phyloP scores from a whole-genome alignment of 2,113 vertebrate species.

The Stegostoma tigrinum region DNA sequence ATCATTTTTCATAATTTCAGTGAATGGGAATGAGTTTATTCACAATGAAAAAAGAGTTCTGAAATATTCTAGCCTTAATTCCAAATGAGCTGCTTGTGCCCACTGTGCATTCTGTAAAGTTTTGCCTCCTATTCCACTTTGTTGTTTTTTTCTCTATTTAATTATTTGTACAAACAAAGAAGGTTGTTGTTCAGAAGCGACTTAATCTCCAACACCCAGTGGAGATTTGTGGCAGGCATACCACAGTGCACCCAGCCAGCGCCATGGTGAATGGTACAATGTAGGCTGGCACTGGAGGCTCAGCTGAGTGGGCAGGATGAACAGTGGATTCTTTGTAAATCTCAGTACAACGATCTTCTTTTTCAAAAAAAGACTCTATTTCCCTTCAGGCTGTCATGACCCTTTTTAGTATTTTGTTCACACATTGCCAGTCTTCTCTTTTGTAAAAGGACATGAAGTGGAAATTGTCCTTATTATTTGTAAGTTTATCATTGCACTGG shows the following conservation, averaged over 20 bases:
- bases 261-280: conserved; percentile 65
- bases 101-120: neutral
- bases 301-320: conserved; percentile 41
- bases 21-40: neutral
- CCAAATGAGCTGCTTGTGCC: neutral
- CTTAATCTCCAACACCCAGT: conserved; percentile 53
- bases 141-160: neutral
- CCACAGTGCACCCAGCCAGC: conserved; percentile 62
- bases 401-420: conserved; percentile 35
- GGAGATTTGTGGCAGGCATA: conserved; percentile 62
- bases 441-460: conserved; percentile 13
- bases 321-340: conserved; percentile 69
- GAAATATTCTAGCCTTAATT: neutral
- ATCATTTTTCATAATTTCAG: neutral
- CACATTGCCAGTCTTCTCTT: conserved; percentile 21
- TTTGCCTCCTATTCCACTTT: neutral
- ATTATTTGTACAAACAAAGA: conserved; percentile 44
- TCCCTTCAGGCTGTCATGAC: conserved; percentile 23
- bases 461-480: conserved; percentile 32
- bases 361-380: conserved; percentile 9
- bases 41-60: neutral
- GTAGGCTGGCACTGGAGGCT: conserved; percentile 59
- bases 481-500: conserved; percentile 29
- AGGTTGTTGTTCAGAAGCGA: conserved; percentile 49
- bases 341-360: conserved; percentile 46